A percentile compares a stretch with the other conserved stretches of the same genome.
phyloP scores from a whole-genome alignment of 2,888 invertebrate species.

The Callimorpha dominula region DNA sequence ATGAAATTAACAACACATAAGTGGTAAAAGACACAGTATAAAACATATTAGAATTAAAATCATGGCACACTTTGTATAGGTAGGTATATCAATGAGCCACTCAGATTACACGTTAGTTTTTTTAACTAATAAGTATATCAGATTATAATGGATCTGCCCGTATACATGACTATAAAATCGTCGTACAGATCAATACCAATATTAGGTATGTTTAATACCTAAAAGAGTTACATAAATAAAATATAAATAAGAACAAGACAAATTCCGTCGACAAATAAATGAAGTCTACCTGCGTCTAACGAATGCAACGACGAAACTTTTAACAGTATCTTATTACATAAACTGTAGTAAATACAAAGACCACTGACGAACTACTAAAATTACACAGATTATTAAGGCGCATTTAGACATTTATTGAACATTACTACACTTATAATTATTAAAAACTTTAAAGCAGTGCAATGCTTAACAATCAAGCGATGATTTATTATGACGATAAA shows the following conservation, averaged over 20 bases:
- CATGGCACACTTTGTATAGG: constrained; percentile 58
- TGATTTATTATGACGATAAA: constrained; percentile 54
- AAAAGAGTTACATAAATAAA: constrained; percentile 35
- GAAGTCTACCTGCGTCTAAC: constrained; percentile 33
- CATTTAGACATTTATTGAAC: constrained; percentile 71
- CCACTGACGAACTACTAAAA: constrained; percentile 65
- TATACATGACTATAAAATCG: constrained; percentile 47
- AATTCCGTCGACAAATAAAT: constrained; percentile 34
- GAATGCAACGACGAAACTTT: constrained; percentile 41
- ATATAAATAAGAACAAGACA: constrained; percentile 21
- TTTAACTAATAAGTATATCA: constrained; percentile 21
- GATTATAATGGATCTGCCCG: constrained; percentile 44
- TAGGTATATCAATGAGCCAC: constrained; percentile 38
- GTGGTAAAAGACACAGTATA: constrained; percentile 23
- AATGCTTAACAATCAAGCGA: constrained; percentile 73
- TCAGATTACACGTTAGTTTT: constrained; percentile 21
- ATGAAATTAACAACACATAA: constrained; percentile 34
- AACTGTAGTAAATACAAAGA: constrained; percentile 62
- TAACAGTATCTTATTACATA: constrained; percentile 52
- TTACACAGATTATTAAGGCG: constrained; percentile 74
- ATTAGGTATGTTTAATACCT: constrained; percentile 24
- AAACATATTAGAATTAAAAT: constrained; percentile 38
- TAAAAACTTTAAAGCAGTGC: constrained; percentile 72
- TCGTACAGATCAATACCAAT: constrained; percentile 37
- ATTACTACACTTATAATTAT: constrained; percentile 69